Percentiles rank a stretch among this genome's conserved stretches.
These are phyloP conservation scores for Palloptera scutellata DNA, from an alignment of 2,888 invertebrate species.

Conservation along the genomic window DNA sequence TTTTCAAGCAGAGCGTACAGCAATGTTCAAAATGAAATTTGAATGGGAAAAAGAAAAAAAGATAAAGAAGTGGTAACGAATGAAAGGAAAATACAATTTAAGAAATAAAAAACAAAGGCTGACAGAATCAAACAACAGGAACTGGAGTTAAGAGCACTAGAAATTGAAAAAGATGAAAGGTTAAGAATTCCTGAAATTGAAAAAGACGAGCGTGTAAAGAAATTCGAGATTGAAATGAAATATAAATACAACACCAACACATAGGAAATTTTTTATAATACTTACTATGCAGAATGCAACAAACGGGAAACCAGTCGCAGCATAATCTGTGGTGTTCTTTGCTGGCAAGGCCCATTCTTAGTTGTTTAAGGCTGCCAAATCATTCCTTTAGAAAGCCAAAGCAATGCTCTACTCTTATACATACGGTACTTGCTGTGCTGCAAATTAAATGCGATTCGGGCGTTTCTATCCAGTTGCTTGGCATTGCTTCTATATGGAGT, in stretches of 20 bases:
- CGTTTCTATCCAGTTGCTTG: too few species aligned
- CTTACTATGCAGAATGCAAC: background rate
- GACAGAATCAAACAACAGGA: slow-evolving; percentile 29
- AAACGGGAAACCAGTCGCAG: too few species aligned
- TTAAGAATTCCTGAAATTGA: slow-evolving; percentile 23
- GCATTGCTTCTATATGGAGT: too few species aligned
- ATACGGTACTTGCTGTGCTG: too few species aligned
- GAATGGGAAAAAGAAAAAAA: slow-evolving; percentile 29
- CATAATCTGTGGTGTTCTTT: too few species aligned
- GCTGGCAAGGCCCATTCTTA: too few species aligned
- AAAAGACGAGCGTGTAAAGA: slow-evolving; percentile 25
- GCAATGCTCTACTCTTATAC: too few species aligned
- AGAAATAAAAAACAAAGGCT: slow-evolving; percentile 28
- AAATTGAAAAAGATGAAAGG: slow-evolving; percentile 26
- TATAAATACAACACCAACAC: slow-evolving; percentile 5
- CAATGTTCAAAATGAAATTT: slow-evolving; percentile 22
- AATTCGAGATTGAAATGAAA: slow-evolving; percentile 24
- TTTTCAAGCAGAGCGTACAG: slow-evolving; percentile 18
- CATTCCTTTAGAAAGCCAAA: too few species aligned
- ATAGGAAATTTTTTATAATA: background rate
- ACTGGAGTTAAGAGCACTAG: slow-evolving; percentile 24
- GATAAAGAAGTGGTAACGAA: slow-evolving; percentile 16
- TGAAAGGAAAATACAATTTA: slow-evolving; percentile 26
- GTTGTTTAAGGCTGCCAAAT: too few species aligned
- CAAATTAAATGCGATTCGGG: too few species aligned